Evolutionary conservation across 2,888 invertebrate genomes (phyloP).

Genomic region (Fabriciana adippe): DNA sequence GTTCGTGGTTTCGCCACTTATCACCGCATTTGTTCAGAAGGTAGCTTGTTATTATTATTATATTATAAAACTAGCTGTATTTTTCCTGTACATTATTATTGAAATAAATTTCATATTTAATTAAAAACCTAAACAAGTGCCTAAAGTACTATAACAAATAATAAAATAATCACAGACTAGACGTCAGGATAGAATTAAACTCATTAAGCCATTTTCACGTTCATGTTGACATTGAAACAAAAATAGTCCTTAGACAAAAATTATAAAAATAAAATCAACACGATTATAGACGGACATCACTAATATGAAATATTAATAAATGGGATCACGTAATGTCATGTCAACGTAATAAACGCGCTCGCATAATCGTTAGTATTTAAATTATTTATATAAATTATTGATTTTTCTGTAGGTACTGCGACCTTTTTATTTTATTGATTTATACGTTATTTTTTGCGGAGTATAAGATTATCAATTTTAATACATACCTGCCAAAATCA

Average conservation of each 20-base stretch:
- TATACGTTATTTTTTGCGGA: too few species aligned
- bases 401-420: neutral
- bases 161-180: conserved; percentile 23
- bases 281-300: conserved; percentile 36
- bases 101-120: neutral
- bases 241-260: conserved; percentile 36
- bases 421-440: neutral
- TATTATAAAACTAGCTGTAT: too few species aligned
- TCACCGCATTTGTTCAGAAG: too few species aligned
- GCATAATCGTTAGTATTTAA: conserved; percentile 16
- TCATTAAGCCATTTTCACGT: conserved; percentile 26
- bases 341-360: conserved; percentile 26
- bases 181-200: conserved; percentile 21
- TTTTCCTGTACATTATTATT: too few species aligned
- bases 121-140: neutral
- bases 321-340: conserved; percentile 38
- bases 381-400: neutral
- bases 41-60: too few species aligned
- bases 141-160: neutral
- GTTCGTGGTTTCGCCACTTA: too few species aligned
- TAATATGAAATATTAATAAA: conserved; percentile 43
- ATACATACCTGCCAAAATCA: too few species aligned
- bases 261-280: conserved; percentile 37
- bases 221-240: conserved; percentile 35
- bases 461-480: too few species aligned